phyloP scores from a whole-genome alignment of 2,113 vertebrate species.

The Leuciscus idus region DNA sequence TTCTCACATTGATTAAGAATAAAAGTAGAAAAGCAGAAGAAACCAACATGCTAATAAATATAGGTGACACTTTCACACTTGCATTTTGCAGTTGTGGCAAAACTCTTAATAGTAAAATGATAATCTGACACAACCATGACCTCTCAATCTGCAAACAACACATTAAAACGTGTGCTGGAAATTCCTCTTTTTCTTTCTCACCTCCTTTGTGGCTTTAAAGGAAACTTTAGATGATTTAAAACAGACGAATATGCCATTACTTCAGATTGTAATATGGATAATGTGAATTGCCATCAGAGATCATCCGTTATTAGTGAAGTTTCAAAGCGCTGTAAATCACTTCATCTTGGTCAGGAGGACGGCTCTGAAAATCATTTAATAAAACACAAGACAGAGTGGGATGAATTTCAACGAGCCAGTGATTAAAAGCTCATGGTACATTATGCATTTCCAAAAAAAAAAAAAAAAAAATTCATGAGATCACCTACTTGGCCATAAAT shows the following conservation, averaged over 20 bases:
- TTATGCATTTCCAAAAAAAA: not conserved
- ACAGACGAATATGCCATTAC: not conserved
- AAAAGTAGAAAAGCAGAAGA: not conserved
- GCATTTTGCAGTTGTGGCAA: not conserved
- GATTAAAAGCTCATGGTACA: not conserved
- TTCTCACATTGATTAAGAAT: not conserved
- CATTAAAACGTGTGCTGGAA: not conserved
- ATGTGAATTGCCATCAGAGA: not conserved
- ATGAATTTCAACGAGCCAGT: not conserved
- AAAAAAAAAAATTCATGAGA: not conserved
- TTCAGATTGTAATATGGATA: not conserved
- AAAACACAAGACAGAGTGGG: not conserved
- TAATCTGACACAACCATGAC: not conserved
- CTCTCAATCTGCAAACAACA: not conserved
- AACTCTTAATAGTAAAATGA: not conserved
- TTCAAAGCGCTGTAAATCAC: slow-evolving; percentile 46
- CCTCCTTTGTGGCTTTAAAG: not conserved
- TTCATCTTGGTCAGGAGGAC: not conserved
- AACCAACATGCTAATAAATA: not conserved
- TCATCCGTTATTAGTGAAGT: not conserved
- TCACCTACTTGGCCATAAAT: not conserved
- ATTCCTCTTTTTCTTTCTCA: not conserved
- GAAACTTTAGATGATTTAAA: not conserved
- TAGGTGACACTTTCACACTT: not conserved
- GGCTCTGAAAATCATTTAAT: not conserved